phyloP scores from a whole-genome alignment of 2,113 vertebrate species.

The Chionis minor region DNA sequence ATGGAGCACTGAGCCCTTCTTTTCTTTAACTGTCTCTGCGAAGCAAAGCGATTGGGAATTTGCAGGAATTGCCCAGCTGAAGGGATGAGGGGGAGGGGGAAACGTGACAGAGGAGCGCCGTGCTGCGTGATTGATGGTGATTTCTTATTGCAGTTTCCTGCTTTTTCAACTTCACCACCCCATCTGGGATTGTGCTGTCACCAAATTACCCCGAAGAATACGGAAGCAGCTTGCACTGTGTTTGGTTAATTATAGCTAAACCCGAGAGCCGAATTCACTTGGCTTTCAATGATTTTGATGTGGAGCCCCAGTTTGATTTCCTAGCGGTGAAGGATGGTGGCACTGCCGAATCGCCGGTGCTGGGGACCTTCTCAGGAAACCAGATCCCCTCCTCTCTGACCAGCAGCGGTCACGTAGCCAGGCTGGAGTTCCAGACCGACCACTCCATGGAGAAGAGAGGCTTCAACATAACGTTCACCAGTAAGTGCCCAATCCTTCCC shows the following conservation, averaged over 20 bases:
- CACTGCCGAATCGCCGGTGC: constrained; percentile 90
- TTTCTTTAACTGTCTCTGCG: neutral
- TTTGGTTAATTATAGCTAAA: constrained; percentile 95
- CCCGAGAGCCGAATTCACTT: constrained; percentile 95
- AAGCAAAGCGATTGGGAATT: neutral
- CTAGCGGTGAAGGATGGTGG: constrained; percentile 93
- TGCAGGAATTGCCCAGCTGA: neutral
- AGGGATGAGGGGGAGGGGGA: neutral
- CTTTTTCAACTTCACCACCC: constrained; percentile 99
- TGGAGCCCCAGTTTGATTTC: constrained; percentile 99
- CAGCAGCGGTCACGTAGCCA: constrained; percentile 91
- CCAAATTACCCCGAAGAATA: constrained; percentile 98
- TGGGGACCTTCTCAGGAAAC: constrained; percentile 94
- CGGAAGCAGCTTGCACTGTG: constrained; percentile 96
- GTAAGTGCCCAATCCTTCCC: constrained; percentile 73
- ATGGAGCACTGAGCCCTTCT: constrained; percentile 10
- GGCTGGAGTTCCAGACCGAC: constrained; percentile 97
- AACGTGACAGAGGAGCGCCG: rapidly evolving
- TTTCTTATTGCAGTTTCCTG: constrained; percentile 87
- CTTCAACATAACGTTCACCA: constrained; percentile 98
- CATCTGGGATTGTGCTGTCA: constrained; percentile 90
- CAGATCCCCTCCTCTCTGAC: constrained; percentile 93
- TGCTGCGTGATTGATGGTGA: neutral
- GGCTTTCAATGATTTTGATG: constrained; percentile 98
- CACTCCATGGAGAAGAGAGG: constrained; percentile 97